Evolutionary conservation across 2,888 invertebrate genomes (phyloP), one percentile per base, ranked within the genome.

Genomic region (Leptinotarsa haldemani): DNA sequence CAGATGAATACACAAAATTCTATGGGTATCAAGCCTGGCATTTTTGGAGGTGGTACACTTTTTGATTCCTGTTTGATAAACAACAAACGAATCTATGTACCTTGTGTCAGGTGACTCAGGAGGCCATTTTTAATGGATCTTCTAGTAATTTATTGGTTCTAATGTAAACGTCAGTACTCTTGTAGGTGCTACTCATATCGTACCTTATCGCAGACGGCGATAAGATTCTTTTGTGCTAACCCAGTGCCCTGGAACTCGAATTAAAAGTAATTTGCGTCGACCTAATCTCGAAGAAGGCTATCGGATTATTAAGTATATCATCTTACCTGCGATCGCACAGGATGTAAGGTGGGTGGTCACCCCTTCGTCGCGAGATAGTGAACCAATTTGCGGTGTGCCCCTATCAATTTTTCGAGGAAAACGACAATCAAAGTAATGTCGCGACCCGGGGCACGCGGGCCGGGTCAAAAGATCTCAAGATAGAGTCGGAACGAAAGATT

Each of bases 341-440:
- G 84, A 84, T 84, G 82, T 79, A 82, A 81, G 84, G 83, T 85
- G 82, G 80, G 79, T 84, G 85, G 77, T 73, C 84, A 84, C 82
- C 82, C 82, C 78, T 72, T 74, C 30, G 65, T 7, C 18, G 25
- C 20, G 40, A 25, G 46, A 52, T 30, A 16, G 16, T n/a, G 30
- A 20, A 15, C 71, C 77, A 78, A 78, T 80, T 81, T 80, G 81
- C 78, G 80, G 81, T 79, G 65, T 70, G 78, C 75, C 74, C 68
- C 71, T 76, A 74, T 77, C 78, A 70, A 63, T 74, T 70, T 73
- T 70, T 64, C 56, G 63, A 79, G 79, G 80, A 80, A 82, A 81
- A 76, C 71, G 69, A 71, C 79, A 80, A 81, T 82, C 81, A 80
- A 78, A 78, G 71, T 75, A 77, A 79, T 75, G 69, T 76, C 73